These are phyloP conservation scores for Quiscalus mexicanus DNA, from an alignment of 2,113 vertebrate species.

Conservation along the genomic window DNA sequence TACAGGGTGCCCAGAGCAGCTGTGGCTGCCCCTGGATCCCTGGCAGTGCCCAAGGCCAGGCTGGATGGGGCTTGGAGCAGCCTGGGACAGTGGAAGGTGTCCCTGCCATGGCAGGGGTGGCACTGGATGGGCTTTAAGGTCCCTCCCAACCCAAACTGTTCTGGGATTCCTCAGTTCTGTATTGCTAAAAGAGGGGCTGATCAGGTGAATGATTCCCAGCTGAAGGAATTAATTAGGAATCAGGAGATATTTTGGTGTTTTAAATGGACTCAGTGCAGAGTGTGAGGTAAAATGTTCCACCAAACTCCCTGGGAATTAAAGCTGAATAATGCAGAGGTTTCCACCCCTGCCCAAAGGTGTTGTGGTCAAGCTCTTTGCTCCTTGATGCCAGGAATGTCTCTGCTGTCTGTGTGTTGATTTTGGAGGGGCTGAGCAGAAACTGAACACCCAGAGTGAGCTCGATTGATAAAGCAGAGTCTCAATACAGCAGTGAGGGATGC, in stretches of 20 bases:
- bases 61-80: rapidly evolving
- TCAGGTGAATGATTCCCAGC: neutral
- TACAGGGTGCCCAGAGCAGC: neutral
- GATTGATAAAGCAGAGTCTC: neutral
- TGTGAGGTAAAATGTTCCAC: neutral
- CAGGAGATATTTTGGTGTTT: neutral
- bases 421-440: neutral
- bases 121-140: rapidly evolving
- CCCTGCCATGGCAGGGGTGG: neutral
- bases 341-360: neutral
- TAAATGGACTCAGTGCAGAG: neutral
- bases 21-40: neutral
- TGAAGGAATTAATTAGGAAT: neutral
- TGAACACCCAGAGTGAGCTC: neutral
- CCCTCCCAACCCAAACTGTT: neutral
- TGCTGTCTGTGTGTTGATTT: neutral
- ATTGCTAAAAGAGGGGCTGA: neutral
- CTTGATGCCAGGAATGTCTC: neutral
- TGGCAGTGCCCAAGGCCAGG: neutral
- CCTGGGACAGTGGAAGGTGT: rapidly evolving
- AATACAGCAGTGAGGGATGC: rapidly evolving
- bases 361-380: neutral
- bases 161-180: neutral
- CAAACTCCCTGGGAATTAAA: neutral
- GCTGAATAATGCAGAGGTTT: neutral